Conservation (phyloP, 2,797 vertebrate genomes). For the Crypturellus tataupa region DNA sequence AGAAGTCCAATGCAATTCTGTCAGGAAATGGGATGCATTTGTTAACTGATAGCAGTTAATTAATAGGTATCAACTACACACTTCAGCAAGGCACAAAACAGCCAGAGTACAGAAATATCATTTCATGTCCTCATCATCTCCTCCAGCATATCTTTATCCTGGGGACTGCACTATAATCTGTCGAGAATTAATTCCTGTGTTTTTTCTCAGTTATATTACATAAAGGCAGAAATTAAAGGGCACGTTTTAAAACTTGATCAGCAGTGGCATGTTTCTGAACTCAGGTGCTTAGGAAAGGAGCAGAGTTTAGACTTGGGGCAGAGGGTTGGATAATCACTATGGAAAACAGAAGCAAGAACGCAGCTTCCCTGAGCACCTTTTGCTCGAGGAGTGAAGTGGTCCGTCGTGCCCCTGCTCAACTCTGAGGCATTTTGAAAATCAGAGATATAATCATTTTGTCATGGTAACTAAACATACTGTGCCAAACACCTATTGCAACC, state of each 20-base stretch:
- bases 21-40: neutral
- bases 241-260: neutral
- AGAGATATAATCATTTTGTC: neutral
- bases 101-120: neutral
- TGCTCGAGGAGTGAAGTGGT: neutral
- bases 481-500: neutral
- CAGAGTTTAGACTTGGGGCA: neutral
- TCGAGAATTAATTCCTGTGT: neutral
- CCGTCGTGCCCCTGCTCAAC: neutral
- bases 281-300: neutral
- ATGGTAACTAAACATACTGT: neutral
- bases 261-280: neutral
- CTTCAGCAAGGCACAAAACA: neutral
- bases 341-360: neutral
- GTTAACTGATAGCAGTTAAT: constrained; percentile 21
- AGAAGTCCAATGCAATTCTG: constrained; percentile 9
- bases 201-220: neutral
- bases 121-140: neutral
- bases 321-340: accelerated
- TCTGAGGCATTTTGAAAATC: neutral
- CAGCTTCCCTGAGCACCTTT: neutral
- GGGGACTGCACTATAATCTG: neutral
- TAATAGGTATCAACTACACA: neutral
- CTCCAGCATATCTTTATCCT: neutral
- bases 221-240: neutral